Evolutionary conservation across 1,140 invertebrate genomes (phyloP).

Genomic region (Drosophila albomicans): DNA sequence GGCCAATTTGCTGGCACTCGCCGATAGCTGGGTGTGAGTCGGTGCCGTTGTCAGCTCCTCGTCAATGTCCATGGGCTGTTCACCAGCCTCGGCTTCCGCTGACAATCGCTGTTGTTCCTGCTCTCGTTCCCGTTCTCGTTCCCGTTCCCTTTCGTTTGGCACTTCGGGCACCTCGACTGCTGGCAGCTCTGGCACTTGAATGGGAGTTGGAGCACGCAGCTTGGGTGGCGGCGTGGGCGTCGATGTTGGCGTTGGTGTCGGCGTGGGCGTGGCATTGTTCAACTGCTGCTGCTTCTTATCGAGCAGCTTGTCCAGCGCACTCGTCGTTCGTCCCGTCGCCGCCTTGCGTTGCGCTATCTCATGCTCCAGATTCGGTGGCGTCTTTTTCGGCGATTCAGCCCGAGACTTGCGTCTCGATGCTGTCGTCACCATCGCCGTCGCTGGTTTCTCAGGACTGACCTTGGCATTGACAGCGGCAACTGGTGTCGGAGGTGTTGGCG

Average conservation of each 20-base stretch:
- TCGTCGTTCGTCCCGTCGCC: conserved; percentile 57
- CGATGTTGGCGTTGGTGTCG: conserved; percentile 14
- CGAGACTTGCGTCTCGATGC: conserved; percentile 61
- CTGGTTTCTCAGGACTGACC: conserved; percentile 6
- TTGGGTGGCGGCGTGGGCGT: conserved; percentile 18
- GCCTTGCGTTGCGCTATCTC: conserved; percentile 78
- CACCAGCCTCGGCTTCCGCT: conserved; percentile 58
- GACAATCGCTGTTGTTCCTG: conserved; percentile 6
- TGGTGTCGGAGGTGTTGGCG: conserved; percentile 8
- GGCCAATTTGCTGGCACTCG: conserved; percentile 62
- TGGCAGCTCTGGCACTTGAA: conserved; percentile 9
- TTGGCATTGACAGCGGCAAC: not conserved
- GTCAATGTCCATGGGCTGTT: conserved; percentile 81
- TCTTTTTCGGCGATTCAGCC: conserved; percentile 65
- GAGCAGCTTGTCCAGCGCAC: conserved; percentile 74
- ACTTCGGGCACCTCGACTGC: not conserved
- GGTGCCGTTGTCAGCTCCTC: conserved; percentile 78
- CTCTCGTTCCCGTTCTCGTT: not conserved
- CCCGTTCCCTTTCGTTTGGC: conserved; percentile 8
- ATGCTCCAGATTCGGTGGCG: conserved; percentile 63
- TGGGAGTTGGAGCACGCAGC: conserved; percentile 9
- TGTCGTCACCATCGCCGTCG: not conserved
- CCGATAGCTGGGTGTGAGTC: conserved; percentile 71
- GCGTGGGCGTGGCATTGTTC: conserved; percentile 41
- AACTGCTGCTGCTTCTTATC: conserved; percentile 77